Evolutionary conservation across 2,797 vertebrate genomes (phyloP).

Genomic region (Limosa lapponica): DNA sequence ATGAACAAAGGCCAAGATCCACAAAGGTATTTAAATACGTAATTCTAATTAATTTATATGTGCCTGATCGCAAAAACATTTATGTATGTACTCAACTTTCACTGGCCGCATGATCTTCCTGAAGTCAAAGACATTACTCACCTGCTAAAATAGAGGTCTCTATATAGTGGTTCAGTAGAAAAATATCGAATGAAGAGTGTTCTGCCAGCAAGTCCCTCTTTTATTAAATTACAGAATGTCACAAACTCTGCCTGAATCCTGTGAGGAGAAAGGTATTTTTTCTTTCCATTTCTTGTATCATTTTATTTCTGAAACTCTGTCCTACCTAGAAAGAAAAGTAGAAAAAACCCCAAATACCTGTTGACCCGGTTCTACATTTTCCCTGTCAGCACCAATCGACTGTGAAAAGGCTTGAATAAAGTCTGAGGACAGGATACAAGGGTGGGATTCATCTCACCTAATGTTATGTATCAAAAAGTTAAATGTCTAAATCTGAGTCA

Average conservation of each 20-base stretch:
- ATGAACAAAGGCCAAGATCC: constrained; percentile 50
- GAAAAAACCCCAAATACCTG: background rate
- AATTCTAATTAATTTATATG: constrained; percentile 54
- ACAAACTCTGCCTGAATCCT: background rate
- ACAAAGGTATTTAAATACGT: background rate
- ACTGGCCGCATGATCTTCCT: background rate
- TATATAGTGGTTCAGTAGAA: background rate
- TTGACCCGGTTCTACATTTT: background rate
- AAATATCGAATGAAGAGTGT: background rate
- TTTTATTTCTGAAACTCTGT: background rate
- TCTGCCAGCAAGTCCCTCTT: background rate
- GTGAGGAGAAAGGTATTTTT: background rate
- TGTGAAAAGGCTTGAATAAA: background rate
- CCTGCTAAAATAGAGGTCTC: background rate
- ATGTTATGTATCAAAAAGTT: background rate
- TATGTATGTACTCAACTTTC: constrained; percentile 13
- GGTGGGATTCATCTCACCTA: background rate
- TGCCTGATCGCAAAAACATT: background rate
- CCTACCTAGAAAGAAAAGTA: background rate
- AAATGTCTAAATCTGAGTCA: background rate
- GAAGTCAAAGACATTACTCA: background rate
- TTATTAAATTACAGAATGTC: background rate
- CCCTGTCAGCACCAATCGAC: background rate
- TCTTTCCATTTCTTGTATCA: background rate
- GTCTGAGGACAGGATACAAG: background rate